Base-by-base conservation (phyloP, 2,797 vertebrate genomes). In the Novumbra hubbsi region DNA sequence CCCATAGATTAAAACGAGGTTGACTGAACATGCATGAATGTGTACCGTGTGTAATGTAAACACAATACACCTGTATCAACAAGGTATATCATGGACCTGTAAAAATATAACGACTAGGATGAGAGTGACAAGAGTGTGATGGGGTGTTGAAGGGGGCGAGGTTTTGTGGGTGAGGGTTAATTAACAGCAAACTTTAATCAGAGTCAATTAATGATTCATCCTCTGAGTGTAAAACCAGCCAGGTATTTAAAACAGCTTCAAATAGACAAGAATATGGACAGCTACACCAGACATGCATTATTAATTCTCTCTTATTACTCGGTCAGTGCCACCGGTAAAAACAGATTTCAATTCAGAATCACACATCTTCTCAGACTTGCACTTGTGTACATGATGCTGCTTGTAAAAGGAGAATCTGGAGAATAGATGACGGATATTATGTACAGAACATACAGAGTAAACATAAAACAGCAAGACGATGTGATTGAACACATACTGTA, bases 151-250 rank as follows among this genome's bases (percentile, higher is more conserved):
- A 12, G 6, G 77, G 78, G 67, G 83, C 81, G 79, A 85, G 76
- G 87, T 82, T 85, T 70, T 72, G 81, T 85, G 86, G 83, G 88
- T 85, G 85, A 84, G 90, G 88, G 90, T 91, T 92, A 92, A 94
- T 92, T 90, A 93, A 91, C 86, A 79, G 87, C 74, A 84, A 81
- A 89, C 86, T 90, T 91, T 89, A 92, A 92, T 90, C 75, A 80
- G 81, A 83, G 80, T 76, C 85, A 80, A 90, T 93, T 88, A 93
- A 94, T 94, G 85, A 93, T 94, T 93, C 86, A 93, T 93, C 85
- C 81, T 81, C 75, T 74, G 70, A 80, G 81, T 86, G 83, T 85
- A 85, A 84, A 83, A 82, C 77, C 77, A 82, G 81, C 16, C 28
- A 32, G 15, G 63, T 89, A 85, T 90, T 88, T 86, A 88, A 91